Percentiles rank a stretch among this genome's conserved stretches.
Evolutionary conservation across 2,888 invertebrate genomes (phyloP).

Genomic region (Dexiosoma caninum): DNA sequence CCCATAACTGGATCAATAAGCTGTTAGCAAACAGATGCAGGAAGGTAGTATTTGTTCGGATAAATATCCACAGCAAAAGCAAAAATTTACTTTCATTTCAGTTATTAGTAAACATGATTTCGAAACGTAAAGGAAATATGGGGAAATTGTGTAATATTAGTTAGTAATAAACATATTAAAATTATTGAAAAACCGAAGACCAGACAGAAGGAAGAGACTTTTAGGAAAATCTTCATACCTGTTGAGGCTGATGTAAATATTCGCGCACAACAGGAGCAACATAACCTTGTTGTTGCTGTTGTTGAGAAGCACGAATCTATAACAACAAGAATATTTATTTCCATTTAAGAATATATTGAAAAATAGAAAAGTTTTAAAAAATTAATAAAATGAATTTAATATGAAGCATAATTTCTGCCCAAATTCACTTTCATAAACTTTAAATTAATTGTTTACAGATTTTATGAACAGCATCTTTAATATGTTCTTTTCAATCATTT

Average conservation of each 20-base stretch:
- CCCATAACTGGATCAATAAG: too few relatives aligned
- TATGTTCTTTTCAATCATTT: too few relatives aligned
- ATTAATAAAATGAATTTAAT: neutral
- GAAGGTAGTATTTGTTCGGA: too few relatives aligned
- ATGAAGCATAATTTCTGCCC: neutral
- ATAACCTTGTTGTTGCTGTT: conserved; percentile 71
- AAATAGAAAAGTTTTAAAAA: too few relatives aligned
- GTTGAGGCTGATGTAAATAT: conserved; percentile 72
- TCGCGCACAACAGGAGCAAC: conserved; percentile 77
- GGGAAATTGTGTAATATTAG: neutral
- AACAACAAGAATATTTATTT: conserved; percentile 34
- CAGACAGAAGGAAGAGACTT: neutral
- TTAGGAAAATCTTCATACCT: conserved; percentile 69
- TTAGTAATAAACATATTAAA: neutral
- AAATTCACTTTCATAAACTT: neutral
- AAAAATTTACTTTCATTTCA: neutral
- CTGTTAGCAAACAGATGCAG: too few relatives aligned
- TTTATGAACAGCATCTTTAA: too few relatives aligned
- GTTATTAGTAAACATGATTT: neutral
- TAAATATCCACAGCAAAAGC: too few relatives aligned
- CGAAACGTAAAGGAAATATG: too few relatives aligned
- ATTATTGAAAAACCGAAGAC: too few relatives aligned
- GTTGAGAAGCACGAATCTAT: conserved; percentile 73
- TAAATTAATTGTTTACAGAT: too few relatives aligned
- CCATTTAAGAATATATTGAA: too few relatives aligned